A percentile compares a stretch with the other conserved stretches of the same genome.
Evolutionary conservation across 2,113 vertebrate species (phyloP).

Genomic region (Lepisosteus oculatus): DNA sequence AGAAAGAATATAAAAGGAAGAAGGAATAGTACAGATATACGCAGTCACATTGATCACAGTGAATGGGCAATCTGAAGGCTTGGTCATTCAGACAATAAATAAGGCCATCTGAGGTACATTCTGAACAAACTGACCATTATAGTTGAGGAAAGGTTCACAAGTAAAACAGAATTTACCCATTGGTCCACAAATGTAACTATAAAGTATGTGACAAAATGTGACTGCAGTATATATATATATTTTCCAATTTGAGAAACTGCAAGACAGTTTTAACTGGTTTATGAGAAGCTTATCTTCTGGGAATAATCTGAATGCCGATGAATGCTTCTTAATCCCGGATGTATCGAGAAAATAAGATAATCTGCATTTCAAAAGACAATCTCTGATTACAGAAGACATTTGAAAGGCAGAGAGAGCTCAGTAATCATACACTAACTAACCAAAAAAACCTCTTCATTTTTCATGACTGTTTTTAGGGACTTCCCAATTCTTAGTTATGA

Average conservation of each 20-base stretch:
- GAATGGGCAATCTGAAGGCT: no score
- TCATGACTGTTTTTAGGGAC: neutral
- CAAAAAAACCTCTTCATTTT: neutral
- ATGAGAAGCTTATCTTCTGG: slow-evolving; percentile 20
- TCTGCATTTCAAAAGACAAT: slow-evolving; percentile 36
- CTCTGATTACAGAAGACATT: slow-evolving; percentile 28
- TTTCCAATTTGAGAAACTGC: neutral
- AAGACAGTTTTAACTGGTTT: slow-evolving; percentile 18
- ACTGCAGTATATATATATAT: neutral
- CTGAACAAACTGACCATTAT: neutral
- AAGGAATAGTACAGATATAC: no score
- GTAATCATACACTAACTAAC: neutral
- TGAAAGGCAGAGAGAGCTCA: neutral
- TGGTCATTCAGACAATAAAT: no score
- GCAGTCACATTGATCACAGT: no score
- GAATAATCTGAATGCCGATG: slow-evolving; percentile 28
- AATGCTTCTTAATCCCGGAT: slow-evolving; percentile 27
- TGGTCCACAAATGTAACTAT: no score
- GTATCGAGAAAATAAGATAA: slow-evolving; percentile 19
- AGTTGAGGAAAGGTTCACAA: no score
- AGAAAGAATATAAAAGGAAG: no score
- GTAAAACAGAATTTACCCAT: neutral
- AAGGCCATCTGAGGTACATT: no score
- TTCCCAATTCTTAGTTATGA: neutral
- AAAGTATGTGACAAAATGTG: no score